Conservation (phyloP, 2,113 vertebrate species). For the Albula goreensis region DNA sequence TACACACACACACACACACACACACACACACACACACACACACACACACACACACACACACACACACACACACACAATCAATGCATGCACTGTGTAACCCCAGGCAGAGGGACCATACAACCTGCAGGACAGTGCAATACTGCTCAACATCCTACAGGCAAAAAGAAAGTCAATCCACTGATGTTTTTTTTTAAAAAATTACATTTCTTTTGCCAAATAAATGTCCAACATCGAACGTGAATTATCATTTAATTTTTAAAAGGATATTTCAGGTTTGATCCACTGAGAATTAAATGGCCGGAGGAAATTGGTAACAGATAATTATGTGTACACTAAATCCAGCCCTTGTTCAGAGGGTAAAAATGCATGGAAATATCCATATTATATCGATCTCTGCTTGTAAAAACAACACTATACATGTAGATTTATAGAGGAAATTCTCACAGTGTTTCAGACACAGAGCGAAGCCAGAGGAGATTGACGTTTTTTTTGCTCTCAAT, state of each 20-base stretch:
- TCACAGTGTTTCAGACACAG: not conserved
- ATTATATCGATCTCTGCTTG: not conserved
- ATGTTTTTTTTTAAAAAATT: not conserved
- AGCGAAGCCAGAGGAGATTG: not conserved
- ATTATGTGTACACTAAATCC: not conserved
- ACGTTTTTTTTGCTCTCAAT: not conserved
- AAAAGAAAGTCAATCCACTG: not conserved
- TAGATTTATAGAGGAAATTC: not conserved
- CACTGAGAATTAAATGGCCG: not conserved
- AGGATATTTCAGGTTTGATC: not conserved
- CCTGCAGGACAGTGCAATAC: not conserved
- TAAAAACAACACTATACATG: not conserved
- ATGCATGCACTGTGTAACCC: not conserved
- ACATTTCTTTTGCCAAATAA: not conserved
- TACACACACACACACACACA: too few relatives aligned
- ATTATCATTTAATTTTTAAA: not conserved
- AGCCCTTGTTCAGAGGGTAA: not conserved
- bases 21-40: too few relatives aligned
- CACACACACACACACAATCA: too few relatives aligned
- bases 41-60: too few relatives aligned
- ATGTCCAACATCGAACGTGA: not conserved
- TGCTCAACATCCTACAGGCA: not conserved
- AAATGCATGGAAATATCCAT: not conserved
- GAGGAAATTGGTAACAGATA: slow-evolving; percentile 2
- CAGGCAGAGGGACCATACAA: not conserved